phyloP scores from a whole-genome alignment of 2,888 invertebrate species.

The Asteroscopus sphinx region DNA sequence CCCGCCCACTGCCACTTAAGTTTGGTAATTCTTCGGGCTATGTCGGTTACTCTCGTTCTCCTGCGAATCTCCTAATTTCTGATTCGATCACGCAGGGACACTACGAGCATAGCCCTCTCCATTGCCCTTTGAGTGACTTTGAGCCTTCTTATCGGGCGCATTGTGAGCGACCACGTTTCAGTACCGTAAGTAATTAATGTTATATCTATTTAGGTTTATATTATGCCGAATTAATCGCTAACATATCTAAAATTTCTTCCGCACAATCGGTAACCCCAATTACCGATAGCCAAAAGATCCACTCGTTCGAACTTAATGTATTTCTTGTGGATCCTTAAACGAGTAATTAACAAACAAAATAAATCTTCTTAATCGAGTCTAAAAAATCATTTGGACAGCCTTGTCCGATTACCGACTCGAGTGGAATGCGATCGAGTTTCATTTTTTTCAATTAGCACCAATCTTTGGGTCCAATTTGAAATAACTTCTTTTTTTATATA shows the following conservation, averaged over 20 bases:
- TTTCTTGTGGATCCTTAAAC: slow-evolving; percentile 54
- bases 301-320: slow-evolving; percentile 44
- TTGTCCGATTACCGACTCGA: slow-evolving; percentile 32
- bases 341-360: slow-evolving; percentile 59
- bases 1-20: too few relatives aligned
- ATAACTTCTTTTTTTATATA: slow-evolving; percentile 5
- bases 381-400: slow-evolving; percentile 51
- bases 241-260: slow-evolving; percentile 15
- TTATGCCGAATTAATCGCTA: slow-evolving; percentile 5
- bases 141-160: too few relatives aligned
- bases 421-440: slow-evolving; percentile 40
- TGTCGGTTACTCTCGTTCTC: too few relatives aligned
- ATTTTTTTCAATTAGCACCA: slow-evolving; percentile 34
- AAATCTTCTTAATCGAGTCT: slow-evolving; percentile 56
- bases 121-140: too few relatives aligned
- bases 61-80: too few relatives aligned
- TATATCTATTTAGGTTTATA: neutral
- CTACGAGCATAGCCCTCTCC: too few relatives aligned
- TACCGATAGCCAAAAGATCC: slow-evolving; percentile 31
- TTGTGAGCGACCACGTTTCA: too few relatives aligned
- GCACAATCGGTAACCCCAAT: slow-evolving; percentile 11
- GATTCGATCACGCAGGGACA: too few relatives aligned
- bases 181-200: neutral
- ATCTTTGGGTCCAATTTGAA: slow-evolving; percentile 25
- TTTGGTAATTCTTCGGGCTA: too few relatives aligned